Percentiles rank a stretch among this genome's conserved stretches.
Conservation (phyloP, 2,888 invertebrate genomes). For the Blastobasis lacticolella region DNA sequence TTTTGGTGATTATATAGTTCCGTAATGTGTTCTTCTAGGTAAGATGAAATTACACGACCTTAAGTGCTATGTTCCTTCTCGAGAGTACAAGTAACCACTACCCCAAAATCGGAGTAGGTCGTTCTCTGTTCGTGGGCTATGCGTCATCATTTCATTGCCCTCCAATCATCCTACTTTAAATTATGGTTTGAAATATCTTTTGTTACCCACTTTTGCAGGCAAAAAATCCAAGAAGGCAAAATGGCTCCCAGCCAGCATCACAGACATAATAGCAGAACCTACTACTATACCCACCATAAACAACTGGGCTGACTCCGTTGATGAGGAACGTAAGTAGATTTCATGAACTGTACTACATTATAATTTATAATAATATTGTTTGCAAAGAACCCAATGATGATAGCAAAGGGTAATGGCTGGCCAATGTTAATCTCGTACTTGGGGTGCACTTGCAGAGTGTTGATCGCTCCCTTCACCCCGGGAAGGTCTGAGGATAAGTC, state of each 20-base stretch:
- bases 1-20: no score
- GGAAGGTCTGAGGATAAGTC: constrained; percentile 89
- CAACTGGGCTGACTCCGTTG: constrained; percentile 89
- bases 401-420: constrained; percentile 60
- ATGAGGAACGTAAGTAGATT: constrained; percentile 80
- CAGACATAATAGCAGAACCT: constrained; percentile 85
- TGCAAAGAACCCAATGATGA: constrained; percentile 56
- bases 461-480: constrained; percentile 75
- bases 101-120: constrained; percentile 59
- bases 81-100: constrained; percentile 55
- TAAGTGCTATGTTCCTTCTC: constrained; percentile 19
- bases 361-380: no score
- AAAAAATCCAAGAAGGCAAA: constrained; percentile 91
- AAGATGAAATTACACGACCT: no score
- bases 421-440: constrained; percentile 85
- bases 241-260: constrained; percentile 86
- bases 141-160: constrained; percentile 58
- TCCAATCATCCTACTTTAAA: constrained; percentile 19
- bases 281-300: constrained; percentile 74
- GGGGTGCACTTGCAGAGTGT: constrained; percentile 80
- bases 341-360: constrained; percentile 1
- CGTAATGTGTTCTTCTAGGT: no score
- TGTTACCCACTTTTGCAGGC: constrained; percentile 63
- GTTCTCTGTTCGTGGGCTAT: constrained; percentile 45
- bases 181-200: constrained; percentile 15